These are phyloP conservation scores for Telenomus remus DNA, from an alignment of 1,140 invertebrate species.

Conservation along the genomic window DNA sequence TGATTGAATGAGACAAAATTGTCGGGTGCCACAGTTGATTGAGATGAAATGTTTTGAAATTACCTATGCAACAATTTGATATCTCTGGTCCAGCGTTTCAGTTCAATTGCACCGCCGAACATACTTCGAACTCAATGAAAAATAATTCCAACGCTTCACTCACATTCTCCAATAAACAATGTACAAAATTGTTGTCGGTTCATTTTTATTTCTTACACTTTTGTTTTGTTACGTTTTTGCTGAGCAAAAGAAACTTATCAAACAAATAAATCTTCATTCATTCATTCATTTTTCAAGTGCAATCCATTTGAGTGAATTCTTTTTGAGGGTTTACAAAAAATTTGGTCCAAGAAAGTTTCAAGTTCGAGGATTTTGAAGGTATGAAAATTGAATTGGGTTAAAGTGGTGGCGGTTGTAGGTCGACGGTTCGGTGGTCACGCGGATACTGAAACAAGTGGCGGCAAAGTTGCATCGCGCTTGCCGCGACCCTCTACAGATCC, in stretches of 20 bases:
- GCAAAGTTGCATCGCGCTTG: conserved; percentile 36
- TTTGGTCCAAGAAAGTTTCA: no score
- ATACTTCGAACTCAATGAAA: conserved; percentile 60
- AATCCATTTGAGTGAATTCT: no score
- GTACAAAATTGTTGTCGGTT: background rate
- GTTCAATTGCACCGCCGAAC: conserved; percentile 72
- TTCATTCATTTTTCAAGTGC: no score
- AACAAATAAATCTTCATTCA: no score
- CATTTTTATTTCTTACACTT: no score
- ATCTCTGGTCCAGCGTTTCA: conserved; percentile 74
- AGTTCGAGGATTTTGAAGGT: no score
- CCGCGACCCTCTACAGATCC: conserved; percentile 36
- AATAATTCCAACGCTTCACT: conserved; percentile 9
- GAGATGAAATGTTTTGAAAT: conserved; percentile 5
- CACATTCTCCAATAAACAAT: conserved; percentile 2
- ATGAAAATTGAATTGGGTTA: background rate
- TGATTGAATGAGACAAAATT: no score
- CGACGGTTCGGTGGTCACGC: conserved; percentile 26
- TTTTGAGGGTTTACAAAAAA: no score
- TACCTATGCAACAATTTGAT: conserved; percentile 71
- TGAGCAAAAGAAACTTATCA: no score
- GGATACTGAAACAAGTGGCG: conserved; percentile 46
- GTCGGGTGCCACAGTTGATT: no score
- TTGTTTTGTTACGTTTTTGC: no score
- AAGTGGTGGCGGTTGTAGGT: conserved; percentile 2